Conservation (phyloP, 2,888 invertebrate species). For the Glomeris marginata region DNA sequence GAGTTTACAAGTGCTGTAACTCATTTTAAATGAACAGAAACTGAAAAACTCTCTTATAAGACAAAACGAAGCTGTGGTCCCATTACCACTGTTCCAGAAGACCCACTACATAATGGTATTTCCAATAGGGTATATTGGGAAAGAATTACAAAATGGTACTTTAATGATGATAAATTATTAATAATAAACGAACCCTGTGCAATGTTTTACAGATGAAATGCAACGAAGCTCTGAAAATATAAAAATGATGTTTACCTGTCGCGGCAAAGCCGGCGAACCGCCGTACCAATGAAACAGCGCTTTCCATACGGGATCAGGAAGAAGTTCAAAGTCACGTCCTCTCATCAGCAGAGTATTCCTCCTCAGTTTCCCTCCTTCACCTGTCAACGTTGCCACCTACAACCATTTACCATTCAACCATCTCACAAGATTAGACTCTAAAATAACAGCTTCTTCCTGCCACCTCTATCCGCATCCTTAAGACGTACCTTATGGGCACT, state of each 20-base stretch:
- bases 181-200: too few species aligned
- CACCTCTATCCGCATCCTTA: not conserved
- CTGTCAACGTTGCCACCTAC: conserved; percentile 56
- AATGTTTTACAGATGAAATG: too few species aligned
- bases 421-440: not conserved
- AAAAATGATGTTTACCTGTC: conserved; percentile 49
- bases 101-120: too few species aligned
- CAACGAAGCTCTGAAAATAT: too few species aligned
- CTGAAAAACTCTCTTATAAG: too few species aligned
- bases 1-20: not conserved
- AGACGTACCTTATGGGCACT: conserved; percentile 25
- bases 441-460: not conserved
- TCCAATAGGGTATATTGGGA: too few species aligned
- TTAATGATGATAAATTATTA: too few species aligned
- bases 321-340: conserved; percentile 67
- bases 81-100: too few species aligned
- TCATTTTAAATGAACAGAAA: too few species aligned
- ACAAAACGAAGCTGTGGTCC: too few species aligned
- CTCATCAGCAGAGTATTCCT: conserved; percentile 54
- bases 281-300: conserved; percentile 72
- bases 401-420: not conserved
- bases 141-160: too few species aligned
- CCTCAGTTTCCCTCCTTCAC: conserved; percentile 71
- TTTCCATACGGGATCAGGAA: conserved; percentile 75
- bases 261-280: conserved; percentile 59